Evolutionary conservation across 2,888 invertebrate genomes (phyloP), one percentile per base, ranked within the genome.

Genomic region (Lycocerus yunnanus): DNA sequence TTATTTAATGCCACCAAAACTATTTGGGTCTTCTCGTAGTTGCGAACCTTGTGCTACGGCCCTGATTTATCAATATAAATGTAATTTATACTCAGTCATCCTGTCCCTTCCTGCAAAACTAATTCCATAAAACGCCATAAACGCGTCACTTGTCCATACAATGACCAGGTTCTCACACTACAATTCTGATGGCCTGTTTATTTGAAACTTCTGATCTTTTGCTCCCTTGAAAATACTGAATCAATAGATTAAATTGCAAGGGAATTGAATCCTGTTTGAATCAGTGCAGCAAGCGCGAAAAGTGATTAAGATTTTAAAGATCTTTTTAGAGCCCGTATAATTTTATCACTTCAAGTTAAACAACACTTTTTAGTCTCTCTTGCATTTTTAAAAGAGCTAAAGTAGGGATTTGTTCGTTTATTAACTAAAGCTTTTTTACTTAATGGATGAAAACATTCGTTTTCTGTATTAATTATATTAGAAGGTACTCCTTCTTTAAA

Each of bases 281-380:
- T 83, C 83, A 82, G 81, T 81, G 82, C 83, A 79, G 78, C 80
- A 80, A 84, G 84, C 85, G 85, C 83, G 83, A 85, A 84, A 85
- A 85, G 84, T 85, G 86, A 86, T 86, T 86, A 86, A 86, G 85
- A 86, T 86, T 86, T 86, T 85, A 85, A 85, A 83, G 82, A 82
- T 82, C 82, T 82, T 78, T 78, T 80, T 81, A 81, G 80, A 82
- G 84, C 85, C 85, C 85, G 84, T 84, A 85, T 85, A 84, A 81
- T 83, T 83, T 81, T 82, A 83, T 82, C 82, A 81, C 82, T 83
- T 83, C 78, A 86, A 86, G 85, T 85, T 85, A 86, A 86, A 85
- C 85, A 84, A 83, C 81, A 81, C 83, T 83, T 84, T 84, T 85
- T 82, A 81, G 84, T 82, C 84, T 83, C 83, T 84, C 84, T 83